Conservation (phyloP, 2,113 vertebrate species). For the Phrynosoma blainvillii region DNA sequence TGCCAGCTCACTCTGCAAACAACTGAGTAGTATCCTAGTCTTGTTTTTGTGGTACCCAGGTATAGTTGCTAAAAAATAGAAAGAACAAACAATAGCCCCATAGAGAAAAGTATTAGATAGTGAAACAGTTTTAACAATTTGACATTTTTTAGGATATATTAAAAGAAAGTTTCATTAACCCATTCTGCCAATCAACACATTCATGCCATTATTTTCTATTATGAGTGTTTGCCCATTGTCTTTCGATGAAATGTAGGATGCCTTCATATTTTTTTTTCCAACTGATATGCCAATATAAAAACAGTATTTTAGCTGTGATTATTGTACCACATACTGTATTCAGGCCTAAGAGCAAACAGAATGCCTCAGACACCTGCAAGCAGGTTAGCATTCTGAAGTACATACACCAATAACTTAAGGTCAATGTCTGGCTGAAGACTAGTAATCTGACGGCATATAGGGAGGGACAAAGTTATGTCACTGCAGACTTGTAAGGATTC, state of each 20-base stretch:
- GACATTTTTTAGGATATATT: not conserved
- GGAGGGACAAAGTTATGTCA: not conserved
- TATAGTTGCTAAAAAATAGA: not conserved
- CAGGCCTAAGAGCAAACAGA: not conserved
- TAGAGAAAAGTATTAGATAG: no score
- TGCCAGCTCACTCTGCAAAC: not conserved
- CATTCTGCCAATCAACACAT: not conserved
- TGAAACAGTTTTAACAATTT: not conserved
- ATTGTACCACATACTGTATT: not conserved
- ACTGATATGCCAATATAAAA: constrained; percentile 3
- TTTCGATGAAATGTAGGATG: not conserved
- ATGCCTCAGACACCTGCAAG: not conserved
- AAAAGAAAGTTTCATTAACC: not conserved
- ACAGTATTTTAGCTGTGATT: not conserved
- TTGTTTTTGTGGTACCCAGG: not conserved
- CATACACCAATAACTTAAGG: not conserved
- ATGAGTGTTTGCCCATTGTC: not conserved
- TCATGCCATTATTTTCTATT: not conserved
- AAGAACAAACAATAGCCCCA: not conserved
- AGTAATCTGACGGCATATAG: not conserved
- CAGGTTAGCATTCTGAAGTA: not conserved
- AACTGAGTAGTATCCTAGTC: not conserved
- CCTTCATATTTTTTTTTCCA: constrained; percentile 32
- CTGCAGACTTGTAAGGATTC: not conserved
- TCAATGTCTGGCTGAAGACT: not conserved